Conservation (phyloP, 2,888 invertebrate species). For the Deilephila porcellus region DNA sequence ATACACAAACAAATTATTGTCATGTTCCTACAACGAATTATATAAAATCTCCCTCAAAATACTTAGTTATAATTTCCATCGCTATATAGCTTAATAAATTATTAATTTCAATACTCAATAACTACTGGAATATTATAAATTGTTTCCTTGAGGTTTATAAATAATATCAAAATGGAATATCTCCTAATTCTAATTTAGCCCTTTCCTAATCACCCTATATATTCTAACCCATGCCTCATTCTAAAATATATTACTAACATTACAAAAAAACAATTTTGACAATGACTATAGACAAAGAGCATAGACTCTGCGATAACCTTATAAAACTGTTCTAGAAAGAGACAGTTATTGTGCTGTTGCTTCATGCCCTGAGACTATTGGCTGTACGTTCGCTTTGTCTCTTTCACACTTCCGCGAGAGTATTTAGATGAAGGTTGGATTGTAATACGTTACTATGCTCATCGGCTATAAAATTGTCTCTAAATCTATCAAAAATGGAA, state of each 20-base stretch:
- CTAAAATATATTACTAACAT: too few relatives aligned
- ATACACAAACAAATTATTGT: constrained; percentile 9
- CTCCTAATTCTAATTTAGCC: neutral
- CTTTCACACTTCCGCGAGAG: too few relatives aligned
- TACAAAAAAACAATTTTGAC: too few relatives aligned
- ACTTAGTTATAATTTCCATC: neutral
- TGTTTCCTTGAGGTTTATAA: neutral
- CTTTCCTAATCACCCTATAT: neutral
- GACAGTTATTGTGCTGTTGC: too few relatives aligned
- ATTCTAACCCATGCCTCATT: too few relatives aligned
- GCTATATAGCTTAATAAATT: neutral
- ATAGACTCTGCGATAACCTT: too few relatives aligned
- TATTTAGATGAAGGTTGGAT: too few relatives aligned
- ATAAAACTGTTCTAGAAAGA: too few relatives aligned
- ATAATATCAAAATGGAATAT: constrained; percentile 11
- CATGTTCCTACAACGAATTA: neutral
- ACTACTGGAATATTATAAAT: neutral
- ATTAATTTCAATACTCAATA: neutral
- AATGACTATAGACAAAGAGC: too few relatives aligned
- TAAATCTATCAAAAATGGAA: neutral
- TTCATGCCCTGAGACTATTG: too few relatives aligned
- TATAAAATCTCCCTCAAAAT: constrained; percentile 2
- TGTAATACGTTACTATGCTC: too few relatives aligned
- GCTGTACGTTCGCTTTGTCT: too few relatives aligned
- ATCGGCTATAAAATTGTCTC: neutral